Percentiles rank a stretch among this genome's conserved stretches.
These are phyloP conservation scores for Drosophila macrospina DNA, from an alignment of 2,888 invertebrate genomes.

Conservation along the genomic window DNA sequence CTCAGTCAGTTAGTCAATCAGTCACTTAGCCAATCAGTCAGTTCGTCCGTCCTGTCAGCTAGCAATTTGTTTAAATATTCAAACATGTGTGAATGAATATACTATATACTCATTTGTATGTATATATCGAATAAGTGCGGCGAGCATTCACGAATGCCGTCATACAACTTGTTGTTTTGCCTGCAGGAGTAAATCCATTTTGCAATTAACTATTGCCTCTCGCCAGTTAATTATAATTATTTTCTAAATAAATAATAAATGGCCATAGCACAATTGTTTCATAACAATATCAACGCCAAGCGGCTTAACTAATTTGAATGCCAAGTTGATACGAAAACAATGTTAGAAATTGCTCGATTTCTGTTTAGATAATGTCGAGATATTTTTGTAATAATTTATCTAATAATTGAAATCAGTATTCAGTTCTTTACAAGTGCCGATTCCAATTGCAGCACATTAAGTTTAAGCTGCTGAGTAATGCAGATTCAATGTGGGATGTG, in stretches of 20 bases:
- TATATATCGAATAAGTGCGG: constrained; percentile 33
- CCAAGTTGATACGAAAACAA: constrained; percentile 16
- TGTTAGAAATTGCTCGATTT: constrained; percentile 5
- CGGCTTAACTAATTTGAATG: constrained; percentile 52
- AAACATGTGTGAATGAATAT: constrained; percentile 21
- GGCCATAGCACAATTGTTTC: constrained; percentile 42
- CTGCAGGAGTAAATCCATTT: constrained; percentile 75
- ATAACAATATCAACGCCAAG: constrained; percentile 38
- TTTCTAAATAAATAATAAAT: constrained; percentile 42
- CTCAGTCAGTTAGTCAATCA: constrained; percentile 16
- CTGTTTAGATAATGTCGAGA: not conserved
- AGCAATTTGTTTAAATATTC: constrained; percentile 49
- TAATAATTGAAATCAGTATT: constrained; percentile 9
- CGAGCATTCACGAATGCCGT: constrained; percentile 59
- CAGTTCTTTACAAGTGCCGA: not conserved
- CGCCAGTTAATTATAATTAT: constrained; percentile 70
- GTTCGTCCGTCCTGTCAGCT: constrained; percentile 34
- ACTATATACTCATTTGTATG: not conserved
- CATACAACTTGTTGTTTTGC: constrained; percentile 65
- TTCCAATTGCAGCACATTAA: no score
- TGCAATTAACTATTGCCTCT: constrained; percentile 64
- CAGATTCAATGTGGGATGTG: no score
- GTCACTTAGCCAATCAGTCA: constrained; percentile 4
- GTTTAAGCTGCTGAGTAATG: no score
- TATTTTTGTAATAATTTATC: constrained; percentile 1